A percentile compares a stretch with the other conserved stretches of the same genome.
These are phyloP conservation scores for Synanthedon vespiformis DNA, from an alignment of 2,888 invertebrate genomes.

Conservation along the genomic window DNA sequence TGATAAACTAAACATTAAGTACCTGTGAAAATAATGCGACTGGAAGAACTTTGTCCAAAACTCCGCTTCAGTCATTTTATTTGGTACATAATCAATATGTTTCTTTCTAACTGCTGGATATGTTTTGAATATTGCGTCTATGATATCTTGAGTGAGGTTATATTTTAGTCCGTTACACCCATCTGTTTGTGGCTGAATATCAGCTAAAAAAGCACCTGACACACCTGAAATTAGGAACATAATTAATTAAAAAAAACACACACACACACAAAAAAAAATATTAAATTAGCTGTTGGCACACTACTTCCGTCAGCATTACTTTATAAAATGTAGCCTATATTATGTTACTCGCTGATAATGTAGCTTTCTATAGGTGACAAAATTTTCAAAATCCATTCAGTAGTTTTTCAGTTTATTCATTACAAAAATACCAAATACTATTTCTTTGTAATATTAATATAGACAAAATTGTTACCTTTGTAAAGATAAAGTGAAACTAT, in stretches of 20 bases:
- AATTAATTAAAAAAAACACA: background rate
- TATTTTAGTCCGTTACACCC: slow-evolving; percentile 97
- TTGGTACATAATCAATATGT: slow-evolving; percentile 95
- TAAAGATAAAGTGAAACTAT: no score
- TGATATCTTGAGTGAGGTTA: slow-evolving; percentile 96
- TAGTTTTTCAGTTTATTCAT: no score
- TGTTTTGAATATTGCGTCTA: slow-evolving; percentile 98
- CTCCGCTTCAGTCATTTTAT: slow-evolving; percentile 93
- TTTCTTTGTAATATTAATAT: no score
- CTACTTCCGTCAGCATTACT: no score
- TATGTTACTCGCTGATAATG: no score
- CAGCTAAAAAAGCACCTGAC: slow-evolving; percentile 84
- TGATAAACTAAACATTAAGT: background rate
- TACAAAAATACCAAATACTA: no score
- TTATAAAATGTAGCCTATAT: no score
- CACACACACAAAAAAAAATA: no score
- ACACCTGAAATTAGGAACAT: slow-evolving; percentile 57
- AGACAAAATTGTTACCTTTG: no score
- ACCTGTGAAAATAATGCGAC: slow-evolving; percentile 97
- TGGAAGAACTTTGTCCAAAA: slow-evolving; percentile 99
- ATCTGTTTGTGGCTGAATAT: slow-evolving; percentile 96
- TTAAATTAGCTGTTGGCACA: no score
- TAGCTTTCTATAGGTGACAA: no score
- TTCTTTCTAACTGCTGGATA: slow-evolving; percentile 98
- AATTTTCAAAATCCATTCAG: no score